Percentiles rank a stretch among this genome's conserved stretches.
phyloP scores from a whole-genome alignment of 2,888 invertebrate genomes.

The Piscicola geometra region DNA sequence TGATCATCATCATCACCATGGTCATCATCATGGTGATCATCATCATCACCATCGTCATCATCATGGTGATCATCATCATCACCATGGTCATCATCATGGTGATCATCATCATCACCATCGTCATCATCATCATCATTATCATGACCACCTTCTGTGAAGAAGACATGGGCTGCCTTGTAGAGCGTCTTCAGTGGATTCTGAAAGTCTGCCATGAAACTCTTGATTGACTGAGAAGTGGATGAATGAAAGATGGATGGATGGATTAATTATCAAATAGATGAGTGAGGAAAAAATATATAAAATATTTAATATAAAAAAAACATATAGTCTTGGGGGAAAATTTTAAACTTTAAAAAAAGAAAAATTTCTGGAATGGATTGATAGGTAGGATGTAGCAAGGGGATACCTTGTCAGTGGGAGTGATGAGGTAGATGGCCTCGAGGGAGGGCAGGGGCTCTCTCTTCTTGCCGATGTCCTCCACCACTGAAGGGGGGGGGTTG shows the following conservation, averaged over 20 bases:
- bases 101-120: not conserved
- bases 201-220: conserved; percentile 85
- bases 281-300: not conserved
- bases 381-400: not conserved
- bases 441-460: conserved; percentile 90
- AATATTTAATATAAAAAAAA: not conserved
- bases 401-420: conserved; percentile 82
- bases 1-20: too few species aligned
- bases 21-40: too few species aligned
- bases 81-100: too few species aligned
- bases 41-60: too few species aligned
- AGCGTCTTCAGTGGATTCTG: conserved; percentile 76
- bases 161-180: conserved; percentile 93
- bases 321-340: not conserved
- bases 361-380: too few species aligned
- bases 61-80: too few species aligned
- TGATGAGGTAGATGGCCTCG: conserved; percentile 96
- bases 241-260: not conserved
- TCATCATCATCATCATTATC: not conserved
- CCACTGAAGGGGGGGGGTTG: too few species aligned
- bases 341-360: not conserved
- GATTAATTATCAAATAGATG: too few species aligned
- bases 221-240: conserved; percentile 65
- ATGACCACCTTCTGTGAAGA: conserved; percentile 74
- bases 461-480: conserved; percentile 94